A percentile compares a stretch with the other conserved stretches of the same genome.
Evolutionary conservation across 2,797 vertebrate genomes (phyloP).

Genomic region (Myotis pilosus): DNA sequence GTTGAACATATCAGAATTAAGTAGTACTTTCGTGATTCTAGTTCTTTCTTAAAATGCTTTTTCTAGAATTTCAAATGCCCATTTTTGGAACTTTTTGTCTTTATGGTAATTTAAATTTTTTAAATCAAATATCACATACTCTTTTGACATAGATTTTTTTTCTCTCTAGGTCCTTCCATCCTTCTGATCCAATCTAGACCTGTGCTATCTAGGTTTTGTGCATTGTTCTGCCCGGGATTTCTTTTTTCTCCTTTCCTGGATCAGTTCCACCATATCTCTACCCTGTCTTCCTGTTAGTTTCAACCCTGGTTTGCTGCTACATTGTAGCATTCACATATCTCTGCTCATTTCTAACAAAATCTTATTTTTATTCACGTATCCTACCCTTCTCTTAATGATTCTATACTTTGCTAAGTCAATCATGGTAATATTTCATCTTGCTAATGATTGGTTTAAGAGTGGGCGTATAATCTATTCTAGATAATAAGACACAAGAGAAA

Average conservation of each 20-base stretch:
- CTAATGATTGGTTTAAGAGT: neutral
- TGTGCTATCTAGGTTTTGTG: neutral
- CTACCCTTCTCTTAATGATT: neutral
- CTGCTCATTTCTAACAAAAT: neutral
- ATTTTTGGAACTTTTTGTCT: neutral
- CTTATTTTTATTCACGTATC: neutral
- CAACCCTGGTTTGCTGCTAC: neutral
- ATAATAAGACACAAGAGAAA: neutral
- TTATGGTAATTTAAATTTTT: neutral
- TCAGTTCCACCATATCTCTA: neutral
- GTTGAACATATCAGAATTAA: neutral
- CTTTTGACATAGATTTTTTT: neutral
- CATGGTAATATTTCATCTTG: neutral
- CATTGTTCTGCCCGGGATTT: neutral
- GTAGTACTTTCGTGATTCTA: neutral
- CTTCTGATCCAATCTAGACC: neutral
- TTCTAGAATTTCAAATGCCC: neutral
- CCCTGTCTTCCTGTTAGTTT: neutral
- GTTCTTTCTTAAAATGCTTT: neutral
- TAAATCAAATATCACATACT: neutral
- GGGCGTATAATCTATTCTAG: neutral
- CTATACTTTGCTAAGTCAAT: neutral
- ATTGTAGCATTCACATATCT: neutral
- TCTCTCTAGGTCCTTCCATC: neutral
- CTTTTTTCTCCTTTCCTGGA: neutral